phyloP scores from a whole-genome alignment of 1,140 invertebrate species.

The Conus betulinus region DNA sequence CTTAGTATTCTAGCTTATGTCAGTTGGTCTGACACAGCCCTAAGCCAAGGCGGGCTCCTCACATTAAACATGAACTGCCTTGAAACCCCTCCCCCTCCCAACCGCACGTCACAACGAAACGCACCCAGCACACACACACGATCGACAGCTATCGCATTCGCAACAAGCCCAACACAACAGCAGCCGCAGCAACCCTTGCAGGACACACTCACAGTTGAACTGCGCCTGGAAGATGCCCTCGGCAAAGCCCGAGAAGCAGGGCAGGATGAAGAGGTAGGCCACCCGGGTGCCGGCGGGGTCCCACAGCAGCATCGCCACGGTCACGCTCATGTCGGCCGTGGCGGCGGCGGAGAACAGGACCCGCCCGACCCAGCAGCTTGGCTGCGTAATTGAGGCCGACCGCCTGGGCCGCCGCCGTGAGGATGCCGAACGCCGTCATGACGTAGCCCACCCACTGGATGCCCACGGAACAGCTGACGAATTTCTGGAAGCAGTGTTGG shows the following conservation, averaged over 20 bases:
- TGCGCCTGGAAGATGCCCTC: constrained; percentile 49
- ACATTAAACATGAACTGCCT: too few relatives aligned
- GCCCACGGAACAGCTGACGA: constrained; percentile 42
- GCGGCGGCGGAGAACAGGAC: constrained; percentile 34
- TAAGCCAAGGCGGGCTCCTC: too few relatives aligned
- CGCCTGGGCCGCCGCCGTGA: constrained; percentile 32
- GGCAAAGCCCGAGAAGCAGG: constrained; percentile 38
- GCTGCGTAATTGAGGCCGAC: constrained; percentile 37
- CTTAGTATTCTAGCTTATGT: too few relatives aligned
- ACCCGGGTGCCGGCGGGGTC: neutral
- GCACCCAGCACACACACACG: constrained; percentile 4
- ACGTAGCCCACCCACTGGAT: constrained; percentile 46
- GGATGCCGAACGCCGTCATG: constrained; percentile 39
- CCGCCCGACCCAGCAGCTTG: constrained; percentile 17
- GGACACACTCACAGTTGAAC: constrained; percentile 43
- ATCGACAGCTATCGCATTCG: neutral
- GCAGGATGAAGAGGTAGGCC: constrained; percentile 35
- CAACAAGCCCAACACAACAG: neutral
- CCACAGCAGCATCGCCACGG: constrained; percentile 38
- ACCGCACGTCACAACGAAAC: neutral
- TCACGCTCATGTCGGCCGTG: constrained; percentile 23
- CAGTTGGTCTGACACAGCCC: too few relatives aligned
- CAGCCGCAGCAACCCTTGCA: neutral
- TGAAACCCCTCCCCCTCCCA: too few relatives aligned
- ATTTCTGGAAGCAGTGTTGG: constrained; percentile 21